Conservation (phyloP, 2,888 invertebrate species). For the Leptothorax acervorum region DNA sequence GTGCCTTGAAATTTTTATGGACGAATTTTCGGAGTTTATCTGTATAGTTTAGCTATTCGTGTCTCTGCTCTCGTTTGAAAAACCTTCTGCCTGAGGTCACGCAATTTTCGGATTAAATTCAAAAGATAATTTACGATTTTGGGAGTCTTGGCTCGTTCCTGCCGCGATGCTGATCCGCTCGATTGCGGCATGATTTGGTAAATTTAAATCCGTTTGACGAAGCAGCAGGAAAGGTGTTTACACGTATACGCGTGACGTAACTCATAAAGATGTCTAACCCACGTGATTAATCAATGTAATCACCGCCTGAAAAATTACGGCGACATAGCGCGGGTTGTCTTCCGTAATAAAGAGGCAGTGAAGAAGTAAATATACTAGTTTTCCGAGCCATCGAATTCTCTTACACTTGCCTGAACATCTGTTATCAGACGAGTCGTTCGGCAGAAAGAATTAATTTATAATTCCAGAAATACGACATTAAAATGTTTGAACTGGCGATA, state of each 20-base stretch:
- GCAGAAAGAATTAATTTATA: slow-evolving; percentile 19
- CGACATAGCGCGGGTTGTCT: not conserved
- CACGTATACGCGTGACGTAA: not conserved
- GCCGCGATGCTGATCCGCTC: not conserved
- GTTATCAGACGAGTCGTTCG: not conserved
- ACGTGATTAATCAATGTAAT: slow-evolving; percentile 23
- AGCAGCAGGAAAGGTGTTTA: not conserved
- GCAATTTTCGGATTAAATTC: not conserved
- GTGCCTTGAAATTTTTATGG: not conserved
- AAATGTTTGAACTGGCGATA: not conserved
- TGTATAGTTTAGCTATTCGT: not conserved
- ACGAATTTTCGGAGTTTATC: not conserved
- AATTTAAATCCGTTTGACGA: slow-evolving; percentile 33
- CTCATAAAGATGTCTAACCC: slow-evolving; percentile 7
- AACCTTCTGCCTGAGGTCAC: not conserved
- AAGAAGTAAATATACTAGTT: slow-evolving; percentile 23
- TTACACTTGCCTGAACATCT: not conserved
- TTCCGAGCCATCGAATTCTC: not conserved
- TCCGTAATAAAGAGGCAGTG: not conserved
- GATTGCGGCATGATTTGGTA: slow-evolving; percentile 2
- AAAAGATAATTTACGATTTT: not conserved
- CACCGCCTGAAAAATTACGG: slow-evolving; percentile 17
- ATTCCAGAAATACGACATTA: not conserved
- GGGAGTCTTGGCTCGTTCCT: not conserved
- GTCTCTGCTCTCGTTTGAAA: not conserved